Percentiles rank a stretch among this genome's conserved stretches.
These are phyloP conservation scores for Falco punctatus DNA, from an alignment of 2,113 vertebrate species.

Conservation along the genomic window DNA sequence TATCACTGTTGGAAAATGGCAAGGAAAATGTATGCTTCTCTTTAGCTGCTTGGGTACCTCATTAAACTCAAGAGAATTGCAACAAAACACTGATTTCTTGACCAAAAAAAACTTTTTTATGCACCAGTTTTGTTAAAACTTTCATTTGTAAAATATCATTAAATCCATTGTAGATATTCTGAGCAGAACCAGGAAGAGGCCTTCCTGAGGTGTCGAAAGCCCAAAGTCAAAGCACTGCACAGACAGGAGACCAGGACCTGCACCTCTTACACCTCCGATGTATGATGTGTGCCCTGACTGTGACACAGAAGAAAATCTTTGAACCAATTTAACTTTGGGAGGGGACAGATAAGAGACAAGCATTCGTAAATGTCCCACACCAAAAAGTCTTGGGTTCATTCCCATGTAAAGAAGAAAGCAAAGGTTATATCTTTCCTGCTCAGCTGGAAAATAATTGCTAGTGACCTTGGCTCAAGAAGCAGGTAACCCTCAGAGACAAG, in stretches of 20 bases:
- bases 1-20: neutral
- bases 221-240: neutral
- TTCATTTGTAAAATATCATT: neutral
- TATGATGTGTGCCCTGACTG: accelerated
- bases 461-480: neutral
- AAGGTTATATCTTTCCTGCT: neutral
- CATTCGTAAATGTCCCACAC: neutral
- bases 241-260: neutral
- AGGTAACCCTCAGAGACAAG: neutral
- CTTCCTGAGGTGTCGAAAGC: neutral
- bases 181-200: neutral
- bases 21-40: neutral
- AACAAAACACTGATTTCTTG: neutral
- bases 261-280: neutral
- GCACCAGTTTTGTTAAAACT: neutral
- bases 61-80: slow-evolving; percentile 4
- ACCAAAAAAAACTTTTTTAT: neutral
- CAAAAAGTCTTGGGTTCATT: neutral
- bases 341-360: neutral
- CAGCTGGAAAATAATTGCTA: neutral
- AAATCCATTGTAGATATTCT: neutral
- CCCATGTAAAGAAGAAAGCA: neutral
- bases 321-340: neutral
- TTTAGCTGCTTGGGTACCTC: slow-evolving; percentile 19
- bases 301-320: neutral